A percentile compares a stretch with the other conserved stretches of the same genome.
These are phyloP conservation scores for Planiliza haematocheilus DNA, from an alignment of 2,113 vertebrate genomes.

Conservation along the genomic window DNA sequence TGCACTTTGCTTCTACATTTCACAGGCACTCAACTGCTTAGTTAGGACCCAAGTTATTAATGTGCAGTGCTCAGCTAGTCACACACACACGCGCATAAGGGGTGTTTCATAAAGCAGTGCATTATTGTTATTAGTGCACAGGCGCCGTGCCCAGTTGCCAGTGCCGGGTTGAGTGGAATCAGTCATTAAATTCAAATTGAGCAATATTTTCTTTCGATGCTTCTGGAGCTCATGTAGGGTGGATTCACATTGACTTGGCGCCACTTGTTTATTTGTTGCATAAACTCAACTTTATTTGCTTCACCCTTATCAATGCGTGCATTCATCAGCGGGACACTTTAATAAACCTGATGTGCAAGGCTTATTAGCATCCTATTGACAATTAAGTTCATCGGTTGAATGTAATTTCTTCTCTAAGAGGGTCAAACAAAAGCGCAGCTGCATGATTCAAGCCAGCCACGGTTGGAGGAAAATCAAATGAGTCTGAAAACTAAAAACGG, in stretches of 20 bases:
- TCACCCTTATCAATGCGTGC: constrained; percentile 40
- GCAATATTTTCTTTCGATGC: constrained; percentile 81
- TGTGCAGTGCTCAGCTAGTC: constrained; percentile 42
- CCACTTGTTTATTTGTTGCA: constrained; percentile 74
- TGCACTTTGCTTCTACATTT: constrained; percentile 45
- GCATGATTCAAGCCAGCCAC: constrained; percentile 15
- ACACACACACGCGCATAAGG: constrained; percentile 49
- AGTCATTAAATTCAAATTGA: constrained; percentile 85
- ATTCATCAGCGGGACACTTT: constrained; percentile 68
- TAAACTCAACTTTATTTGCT: constrained; percentile 73
- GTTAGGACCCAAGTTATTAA: constrained; percentile 46
- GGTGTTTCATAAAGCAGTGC: constrained; percentile 78
- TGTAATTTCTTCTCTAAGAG: constrained; percentile 39
- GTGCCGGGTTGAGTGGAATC: constrained; percentile 70
- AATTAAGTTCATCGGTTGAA: constrained; percentile 52
- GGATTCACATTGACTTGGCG: constrained; percentile 70
- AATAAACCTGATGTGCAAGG: constrained; percentile 62
- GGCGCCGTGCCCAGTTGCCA: constrained; percentile 69
- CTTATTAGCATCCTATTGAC: constrained; percentile 65
- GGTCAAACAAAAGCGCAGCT: constrained; percentile 46
- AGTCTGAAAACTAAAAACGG: constrained; percentile 1
- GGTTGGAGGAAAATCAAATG: constrained; percentile 12
- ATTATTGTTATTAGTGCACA: constrained; percentile 82
- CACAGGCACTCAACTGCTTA: constrained; percentile 59
- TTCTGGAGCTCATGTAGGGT: constrained; percentile 64